Percentiles rank a stretch among this genome's conserved stretches.
Evolutionary conservation across 2,113 vertebrate genomes (phyloP).

Genomic region (Ophthalmolycus amberensis): DNA sequence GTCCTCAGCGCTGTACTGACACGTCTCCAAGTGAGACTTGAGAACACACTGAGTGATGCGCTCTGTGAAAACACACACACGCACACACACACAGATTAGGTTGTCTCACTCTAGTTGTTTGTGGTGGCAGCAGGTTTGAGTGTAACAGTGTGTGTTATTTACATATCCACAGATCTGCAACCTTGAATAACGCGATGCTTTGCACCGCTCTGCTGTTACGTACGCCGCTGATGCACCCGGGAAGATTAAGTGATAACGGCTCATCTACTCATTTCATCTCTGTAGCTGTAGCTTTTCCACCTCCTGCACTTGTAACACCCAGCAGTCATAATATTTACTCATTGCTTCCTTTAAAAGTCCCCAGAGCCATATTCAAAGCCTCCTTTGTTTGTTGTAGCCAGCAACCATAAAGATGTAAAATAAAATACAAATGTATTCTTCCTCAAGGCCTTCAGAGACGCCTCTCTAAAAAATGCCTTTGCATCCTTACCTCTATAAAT

Average conservation of each 20-base stretch:
- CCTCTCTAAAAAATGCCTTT: background rate
- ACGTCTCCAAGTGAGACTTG: slow-evolving; percentile 91
- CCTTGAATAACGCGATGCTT: slow-evolving; percentile 23
- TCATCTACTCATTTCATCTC: slow-evolving; percentile 20
- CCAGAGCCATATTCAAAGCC: slow-evolving; percentile 16
- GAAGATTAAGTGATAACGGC: background rate
- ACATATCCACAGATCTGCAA: slow-evolving; percentile 11
- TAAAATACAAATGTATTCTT: slow-evolving; percentile 20
- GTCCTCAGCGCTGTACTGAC: slow-evolving; percentile 91
- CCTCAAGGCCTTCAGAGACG: slow-evolving; percentile 18
- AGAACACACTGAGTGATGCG: slow-evolving; percentile 87
- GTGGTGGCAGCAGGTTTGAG: background rate
- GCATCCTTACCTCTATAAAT: slow-evolving; percentile 8
- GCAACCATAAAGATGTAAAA: slow-evolving; percentile 42
- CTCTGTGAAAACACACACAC: slow-evolving; percentile 74
- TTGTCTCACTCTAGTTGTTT: background rate
- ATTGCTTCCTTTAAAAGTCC: slow-evolving; percentile 31
- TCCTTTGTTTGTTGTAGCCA: slow-evolving; percentile 19
- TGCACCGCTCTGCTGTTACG: background rate
- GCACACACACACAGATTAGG: slow-evolving; percentile 1
- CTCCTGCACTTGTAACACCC: slow-evolving; percentile 1
- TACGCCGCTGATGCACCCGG: background rate
- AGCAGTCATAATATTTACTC: slow-evolving; percentile 21
- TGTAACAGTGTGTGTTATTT: slow-evolving; percentile 12
- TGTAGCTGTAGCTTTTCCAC: slow-evolving; percentile 7